Conservation (phyloP, 1,140 invertebrate species). For the Eupeodes corollae region DNA sequence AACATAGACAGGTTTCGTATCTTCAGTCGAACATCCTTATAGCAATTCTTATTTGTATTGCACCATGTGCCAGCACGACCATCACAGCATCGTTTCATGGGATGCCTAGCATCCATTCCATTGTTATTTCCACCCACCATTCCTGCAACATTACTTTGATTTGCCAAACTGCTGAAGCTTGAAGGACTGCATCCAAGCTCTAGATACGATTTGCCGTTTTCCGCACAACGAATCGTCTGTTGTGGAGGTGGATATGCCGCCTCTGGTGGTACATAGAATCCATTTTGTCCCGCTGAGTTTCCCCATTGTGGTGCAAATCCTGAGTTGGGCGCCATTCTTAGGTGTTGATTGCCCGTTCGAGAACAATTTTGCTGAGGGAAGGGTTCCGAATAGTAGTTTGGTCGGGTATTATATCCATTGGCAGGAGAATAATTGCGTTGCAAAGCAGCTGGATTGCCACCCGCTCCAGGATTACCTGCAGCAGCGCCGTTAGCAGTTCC, state of each 20-base stretch:
- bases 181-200: constrained; percentile 59
- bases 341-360: constrained; percentile 30
- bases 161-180: constrained; percentile 31
- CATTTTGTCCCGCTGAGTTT: constrained; percentile 8
- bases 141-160: constrained; percentile 8
- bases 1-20: constrained; percentile 87
- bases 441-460: constrained; percentile 8
- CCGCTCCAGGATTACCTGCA: constrained; percentile 10
- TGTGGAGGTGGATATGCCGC: constrained; percentile 38
- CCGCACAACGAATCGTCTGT: constrained; percentile 73
- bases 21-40: constrained; percentile 71
- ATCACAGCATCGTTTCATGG: constrained; percentile 56
- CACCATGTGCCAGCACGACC: constrained; percentile 60
- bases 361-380: constrained; percentile 37
- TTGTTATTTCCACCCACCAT: constrained; percentile 6
- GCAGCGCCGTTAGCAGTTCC: constrained; percentile 12
- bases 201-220: constrained; percentile 82
- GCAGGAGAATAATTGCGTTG: constrained; percentile 12
- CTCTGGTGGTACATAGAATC: constrained; percentile 5
- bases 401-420: constrained; percentile 25
- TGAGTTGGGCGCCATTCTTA: constrained; percentile 13
- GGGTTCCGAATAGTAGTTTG: constrained; percentile 36
- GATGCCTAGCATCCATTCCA: constrained; percentile 11
- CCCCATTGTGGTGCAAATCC: constrained; percentile 22
- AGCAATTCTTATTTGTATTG: constrained; percentile 58